Conservation (phyloP, 2,797 vertebrate genomes). For the Helarctos malayanus region DNA sequence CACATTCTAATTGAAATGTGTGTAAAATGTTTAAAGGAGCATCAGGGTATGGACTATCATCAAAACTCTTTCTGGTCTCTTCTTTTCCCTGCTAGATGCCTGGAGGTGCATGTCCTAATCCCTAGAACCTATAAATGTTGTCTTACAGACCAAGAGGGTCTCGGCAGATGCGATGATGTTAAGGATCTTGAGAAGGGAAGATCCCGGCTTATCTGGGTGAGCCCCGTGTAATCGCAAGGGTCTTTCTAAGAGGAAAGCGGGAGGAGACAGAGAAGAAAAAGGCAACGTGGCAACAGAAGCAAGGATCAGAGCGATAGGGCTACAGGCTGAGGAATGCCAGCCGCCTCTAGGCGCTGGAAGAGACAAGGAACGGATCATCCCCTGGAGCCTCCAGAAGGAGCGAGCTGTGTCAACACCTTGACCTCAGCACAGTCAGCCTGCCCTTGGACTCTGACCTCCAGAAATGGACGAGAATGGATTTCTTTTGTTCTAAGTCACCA, state of each 20-base stretch:
- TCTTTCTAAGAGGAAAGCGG: neutral
- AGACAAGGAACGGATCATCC: neutral
- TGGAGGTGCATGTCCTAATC: neutral
- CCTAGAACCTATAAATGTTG: neutral
- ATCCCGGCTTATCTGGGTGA: neutral
- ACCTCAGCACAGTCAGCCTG: neutral
- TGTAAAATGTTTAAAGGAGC: neutral
- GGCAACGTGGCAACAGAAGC: neutral
- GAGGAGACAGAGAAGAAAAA: neutral
- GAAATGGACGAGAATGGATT: neutral
- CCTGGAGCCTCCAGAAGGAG: neutral
- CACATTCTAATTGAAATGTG: neutral
- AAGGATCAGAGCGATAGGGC: neutral
- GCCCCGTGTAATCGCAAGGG: neutral
- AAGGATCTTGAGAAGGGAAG: neutral
- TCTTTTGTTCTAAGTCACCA: neutral
- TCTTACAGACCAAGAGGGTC: neutral
- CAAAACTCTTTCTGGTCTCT: neutral
- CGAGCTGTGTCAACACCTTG: neutral
- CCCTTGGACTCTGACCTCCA: neutral
- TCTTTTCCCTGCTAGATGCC: neutral
- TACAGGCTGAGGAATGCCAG: neutral
- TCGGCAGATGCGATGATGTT: neutral
- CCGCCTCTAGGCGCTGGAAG: neutral
- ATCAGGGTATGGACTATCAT: neutral